Percentiles rank a stretch among this genome's conserved stretches.
These are phyloP conservation scores for Psylliodes chrysocephalus DNA, from an alignment of 2,888 invertebrate species.

Conservation along the genomic window DNA sequence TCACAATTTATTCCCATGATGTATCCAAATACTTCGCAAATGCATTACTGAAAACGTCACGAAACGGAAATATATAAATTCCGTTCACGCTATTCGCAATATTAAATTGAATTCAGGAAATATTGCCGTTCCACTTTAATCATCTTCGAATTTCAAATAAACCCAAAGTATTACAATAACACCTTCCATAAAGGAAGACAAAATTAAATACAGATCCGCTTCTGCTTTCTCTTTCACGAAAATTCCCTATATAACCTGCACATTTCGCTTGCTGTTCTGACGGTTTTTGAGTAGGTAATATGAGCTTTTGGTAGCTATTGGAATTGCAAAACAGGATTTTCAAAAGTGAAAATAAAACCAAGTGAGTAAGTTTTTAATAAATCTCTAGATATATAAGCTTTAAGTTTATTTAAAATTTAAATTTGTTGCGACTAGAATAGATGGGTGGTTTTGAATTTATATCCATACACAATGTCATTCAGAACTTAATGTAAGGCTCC, in stretches of 20 bases:
- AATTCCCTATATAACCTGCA: constrained; percentile 18
- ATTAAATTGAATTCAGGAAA: constrained; percentile 17
- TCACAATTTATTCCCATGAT: not conserved
- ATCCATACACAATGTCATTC: too few relatives aligned
- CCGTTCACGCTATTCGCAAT: constrained; percentile 16
- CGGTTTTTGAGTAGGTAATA: not conserved
- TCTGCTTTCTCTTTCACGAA: not conserved
- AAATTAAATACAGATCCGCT: constrained; percentile 27
- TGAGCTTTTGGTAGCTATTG: not conserved
- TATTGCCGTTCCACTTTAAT: constrained; percentile 6
- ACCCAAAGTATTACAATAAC: constrained; percentile 14
- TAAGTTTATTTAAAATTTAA: too few relatives aligned
- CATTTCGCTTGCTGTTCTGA: not conserved
- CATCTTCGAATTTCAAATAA: constrained; percentile 17
- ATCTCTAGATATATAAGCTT: too few relatives aligned
- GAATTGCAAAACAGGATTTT: not conserved
- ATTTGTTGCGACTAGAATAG: too few relatives aligned
- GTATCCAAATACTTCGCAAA: not conserved
- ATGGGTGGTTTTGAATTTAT: too few relatives aligned
- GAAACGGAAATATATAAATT: not conserved
- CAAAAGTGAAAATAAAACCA: not conserved
- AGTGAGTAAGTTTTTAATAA: too few relatives aligned
- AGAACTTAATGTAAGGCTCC: too few relatives aligned
- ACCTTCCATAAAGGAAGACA: constrained; percentile 11
- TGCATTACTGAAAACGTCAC: not conserved